phyloP scores from a whole-genome alignment of 2,888 invertebrate genomes.

The Microctonus brassicae region DNA sequence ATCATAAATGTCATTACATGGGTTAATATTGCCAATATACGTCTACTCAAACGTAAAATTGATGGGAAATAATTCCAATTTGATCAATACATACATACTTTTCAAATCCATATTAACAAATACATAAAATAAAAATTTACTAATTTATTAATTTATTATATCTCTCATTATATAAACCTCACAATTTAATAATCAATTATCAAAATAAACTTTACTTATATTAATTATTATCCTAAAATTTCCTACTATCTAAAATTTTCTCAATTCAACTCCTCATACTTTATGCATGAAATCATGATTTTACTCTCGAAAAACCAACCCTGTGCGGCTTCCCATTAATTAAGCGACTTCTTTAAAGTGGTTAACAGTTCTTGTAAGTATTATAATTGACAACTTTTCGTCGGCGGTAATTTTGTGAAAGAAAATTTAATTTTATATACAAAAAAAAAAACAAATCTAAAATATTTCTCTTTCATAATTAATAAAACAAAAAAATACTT shows the following conservation, averaged over 20 bases:
- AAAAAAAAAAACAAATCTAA: background rate
- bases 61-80: background rate
- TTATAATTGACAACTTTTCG: background rate
- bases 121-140: too few relatives aligned
- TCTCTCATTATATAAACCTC: too few relatives aligned
- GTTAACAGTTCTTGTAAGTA: background rate
- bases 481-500: background rate
- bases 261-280: background rate
- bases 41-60: background rate
- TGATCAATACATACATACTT: too few relatives aligned
- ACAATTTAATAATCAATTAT: too few relatives aligned
- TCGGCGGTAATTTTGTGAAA: background rate
- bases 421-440: background rate
- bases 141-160: background rate
- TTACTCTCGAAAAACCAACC: background rate
- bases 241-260: background rate
- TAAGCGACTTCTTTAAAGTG: constrained; percentile 10
- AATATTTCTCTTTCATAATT: background rate
- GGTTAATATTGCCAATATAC: background rate
- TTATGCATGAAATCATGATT: background rate
- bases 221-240: background rate
- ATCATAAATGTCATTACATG: background rate
- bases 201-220: too few relatives aligned
- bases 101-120: too few relatives aligned
- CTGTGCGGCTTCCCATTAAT: constrained; percentile 23